Evolutionary conservation across 2,113 vertebrate genomes (phyloP), one percentile per base, ranked within the genome.

Genomic region (Manacus vitellinus): DNA sequence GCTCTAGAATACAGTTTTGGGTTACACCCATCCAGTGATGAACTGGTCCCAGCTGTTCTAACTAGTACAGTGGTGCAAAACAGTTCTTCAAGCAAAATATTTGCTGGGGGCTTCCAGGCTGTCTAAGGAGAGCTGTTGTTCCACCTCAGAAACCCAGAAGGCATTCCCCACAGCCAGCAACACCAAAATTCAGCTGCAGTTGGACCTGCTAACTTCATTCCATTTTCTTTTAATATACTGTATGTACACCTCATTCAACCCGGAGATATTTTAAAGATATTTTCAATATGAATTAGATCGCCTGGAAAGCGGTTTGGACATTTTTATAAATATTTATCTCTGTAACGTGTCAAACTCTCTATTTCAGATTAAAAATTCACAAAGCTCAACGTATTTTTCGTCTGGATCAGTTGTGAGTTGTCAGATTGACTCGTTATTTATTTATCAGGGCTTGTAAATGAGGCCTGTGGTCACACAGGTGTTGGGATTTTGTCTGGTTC

Each of bases 281-380:
- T 83, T 88, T 21, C 80, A 75, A 88, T 73, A 85, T 49, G 72
- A 80, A 92, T 65, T 80, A 62, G 39, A 62, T 58, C 0, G 0
- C 22, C 18, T 25, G 20, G 59, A 85, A 95, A 73, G 41, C 5
- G 12, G 14, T 85, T 91, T 63, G 62, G 52, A n/a, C 33, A 61
- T 66, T 94, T 91, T 91, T 72, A 94, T 94, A 79, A 90, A 75
- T 97, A 91, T 85, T 87, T 87, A 85, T 89, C 35, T 44, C 43
- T 52, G 17, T 51, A 77, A 49, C 16, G 8, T 52, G 67, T 61
- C 31, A 43, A 63, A 46, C 25, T 63, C 68, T 0, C 0, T 35
- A 63, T 73, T 92, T 92, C 66, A 70, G 70, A 73, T 79, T 72
- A 91, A 95, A 95, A 85, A 92, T 94, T 89, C 82, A 85, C 80